A percentile compares a stretch with the other conserved stretches of the same genome.
phyloP scores from a whole-genome alignment of 2,888 invertebrate genomes.

The Dasysyrphus tricinctus region DNA sequence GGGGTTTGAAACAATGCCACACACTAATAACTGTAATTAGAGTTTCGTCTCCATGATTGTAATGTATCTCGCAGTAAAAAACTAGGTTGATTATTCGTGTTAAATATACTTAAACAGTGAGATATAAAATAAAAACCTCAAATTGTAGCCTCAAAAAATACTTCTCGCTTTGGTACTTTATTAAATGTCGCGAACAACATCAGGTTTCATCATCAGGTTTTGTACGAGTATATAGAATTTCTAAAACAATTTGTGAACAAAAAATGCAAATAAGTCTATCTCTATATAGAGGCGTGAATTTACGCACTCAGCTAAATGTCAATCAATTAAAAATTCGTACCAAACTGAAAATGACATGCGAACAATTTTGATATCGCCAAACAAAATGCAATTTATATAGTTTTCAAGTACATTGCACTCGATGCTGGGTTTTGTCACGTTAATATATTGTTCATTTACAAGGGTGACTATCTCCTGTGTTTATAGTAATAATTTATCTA shows the following conservation, averaged over 20 bases:
- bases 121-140: neutral
- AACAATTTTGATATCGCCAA: constrained; percentile 10
- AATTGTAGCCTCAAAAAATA: neutral
- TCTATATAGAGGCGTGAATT: constrained; percentile 5
- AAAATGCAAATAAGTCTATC: neutral
- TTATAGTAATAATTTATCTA: too few relatives aligned
- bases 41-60: constrained; percentile 18
- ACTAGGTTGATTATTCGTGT: constrained; percentile 37
- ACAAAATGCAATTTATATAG: constrained; percentile 47
- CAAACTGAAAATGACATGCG: constrained; percentile 39
- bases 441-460: neutral
- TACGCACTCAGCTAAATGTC: constrained; percentile 44
- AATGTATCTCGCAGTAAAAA: neutral
- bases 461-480: neutral
- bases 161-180: neutral
- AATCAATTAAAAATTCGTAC: constrained; percentile 50
- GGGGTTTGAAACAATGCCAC: constrained; percentile 33
- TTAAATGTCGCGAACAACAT: neutral
- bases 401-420: constrained; percentile 56
- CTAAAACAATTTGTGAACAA: neutral
- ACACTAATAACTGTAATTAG: constrained; percentile 52
- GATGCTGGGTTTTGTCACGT: constrained; percentile 11
- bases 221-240: neutral
- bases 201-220: neutral
- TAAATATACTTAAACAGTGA: too few relatives aligned